Evolutionary conservation across 2,888 invertebrate genomes (phyloP).

Genomic region (Iselma pallidipennis): DNA sequence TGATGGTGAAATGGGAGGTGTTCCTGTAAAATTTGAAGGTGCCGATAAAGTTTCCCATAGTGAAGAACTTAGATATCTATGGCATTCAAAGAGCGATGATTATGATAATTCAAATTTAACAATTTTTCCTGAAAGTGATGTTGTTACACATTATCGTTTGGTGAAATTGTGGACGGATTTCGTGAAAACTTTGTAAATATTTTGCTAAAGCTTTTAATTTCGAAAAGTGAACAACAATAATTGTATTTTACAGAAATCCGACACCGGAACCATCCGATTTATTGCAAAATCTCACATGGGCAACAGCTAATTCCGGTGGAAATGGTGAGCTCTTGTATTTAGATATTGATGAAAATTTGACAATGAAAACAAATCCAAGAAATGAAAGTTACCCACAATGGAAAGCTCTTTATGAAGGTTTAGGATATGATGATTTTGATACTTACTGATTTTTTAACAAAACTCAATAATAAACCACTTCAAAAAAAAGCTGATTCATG

Average conservation of each 20-base stretch:
- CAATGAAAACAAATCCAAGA: too few relatives aligned
- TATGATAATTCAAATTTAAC: conserved; percentile 7
- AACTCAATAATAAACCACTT: too few relatives aligned
- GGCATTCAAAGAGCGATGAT: conserved; percentile 1
- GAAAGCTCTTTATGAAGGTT: too few relatives aligned
- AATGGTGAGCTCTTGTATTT: too few relatives aligned
- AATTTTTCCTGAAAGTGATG: conserved; percentile 4
- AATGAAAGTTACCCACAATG: too few relatives aligned
- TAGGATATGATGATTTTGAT: too few relatives aligned
- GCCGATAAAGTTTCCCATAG: conserved; percentile 12
- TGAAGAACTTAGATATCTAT: conserved; percentile 10
- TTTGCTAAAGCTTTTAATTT: background rate
- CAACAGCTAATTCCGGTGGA: too few relatives aligned
- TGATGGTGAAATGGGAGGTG: conserved; percentile 8
- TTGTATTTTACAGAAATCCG: conserved; percentile 12
- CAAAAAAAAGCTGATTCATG: too few relatives aligned
- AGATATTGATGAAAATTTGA: too few relatives aligned
- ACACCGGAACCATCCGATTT: conserved; percentile 6
- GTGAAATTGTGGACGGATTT: conserved; percentile 13
- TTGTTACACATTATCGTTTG: conserved; percentile 7
- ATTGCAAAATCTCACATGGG: too few relatives aligned
- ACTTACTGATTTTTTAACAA: too few relatives aligned
- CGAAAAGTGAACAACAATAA: background rate
- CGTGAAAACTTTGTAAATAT: conserved; percentile 9
- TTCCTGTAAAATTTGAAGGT: conserved; percentile 11